These are phyloP conservation scores for Paramisgurnus dabryanus DNA, from an alignment of 2,113 vertebrate genomes.

Conservation along the genomic window DNA sequence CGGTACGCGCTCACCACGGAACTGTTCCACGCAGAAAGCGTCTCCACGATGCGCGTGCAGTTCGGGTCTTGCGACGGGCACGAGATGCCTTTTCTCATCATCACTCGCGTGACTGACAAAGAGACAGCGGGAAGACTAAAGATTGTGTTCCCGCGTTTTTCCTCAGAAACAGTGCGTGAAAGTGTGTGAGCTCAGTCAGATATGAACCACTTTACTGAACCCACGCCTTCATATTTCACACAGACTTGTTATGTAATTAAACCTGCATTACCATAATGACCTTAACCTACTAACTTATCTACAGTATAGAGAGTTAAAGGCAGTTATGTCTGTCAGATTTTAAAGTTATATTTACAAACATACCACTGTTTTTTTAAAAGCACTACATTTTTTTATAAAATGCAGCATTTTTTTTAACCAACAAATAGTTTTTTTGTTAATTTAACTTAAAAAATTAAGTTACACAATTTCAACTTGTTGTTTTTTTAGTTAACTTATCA, in stretches of 20 bases:
- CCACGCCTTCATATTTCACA: not conserved
- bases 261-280: not conserved
- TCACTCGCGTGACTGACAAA: constrained; percentile 2
- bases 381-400: too few species aligned
- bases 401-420: too few species aligned
- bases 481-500: too few species aligned
- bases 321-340: too few species aligned
- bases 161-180: not conserved
- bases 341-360: too few species aligned
- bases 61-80: constrained; percentile 39
- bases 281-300: not conserved
- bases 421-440: too few species aligned
- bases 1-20: constrained; percentile 64
- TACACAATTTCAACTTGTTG: too few species aligned
- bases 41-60: constrained; percentile 73
- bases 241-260: constrained; percentile 4
- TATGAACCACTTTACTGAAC: not conserved
- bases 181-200: not conserved
- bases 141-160: not conserved
- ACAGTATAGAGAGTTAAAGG: too few species aligned
- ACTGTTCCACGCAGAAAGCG: constrained; percentile 77
- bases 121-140: not conserved
- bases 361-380: too few species aligned
- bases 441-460: too few species aligned
- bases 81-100: constrained; percentile 47